Evolutionary conservation across 2,888 invertebrate genomes (phyloP), one percentile per base, ranked within the genome.

Genomic region (Aethes cnicana): DNA sequence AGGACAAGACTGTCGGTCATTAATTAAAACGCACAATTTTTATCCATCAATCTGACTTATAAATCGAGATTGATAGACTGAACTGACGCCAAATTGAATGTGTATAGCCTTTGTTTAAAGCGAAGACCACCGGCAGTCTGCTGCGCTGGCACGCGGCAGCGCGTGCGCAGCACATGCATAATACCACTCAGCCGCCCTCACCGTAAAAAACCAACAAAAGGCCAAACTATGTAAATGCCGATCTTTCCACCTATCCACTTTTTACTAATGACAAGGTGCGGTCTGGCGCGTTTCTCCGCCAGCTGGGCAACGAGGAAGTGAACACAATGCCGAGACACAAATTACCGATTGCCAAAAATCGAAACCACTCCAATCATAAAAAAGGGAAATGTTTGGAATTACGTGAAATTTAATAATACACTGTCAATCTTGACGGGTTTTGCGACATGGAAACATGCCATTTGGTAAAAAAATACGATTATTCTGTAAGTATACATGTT

Each of bases 291-390:
- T 84, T 84, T 84, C 83, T 61, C 80, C 71, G 77, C 67, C 87
- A 88, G 84, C 74, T 87, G 88, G 76, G 56, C 63, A 58, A 81
- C 68, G 74, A 81, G 84, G 82, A 86, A 84, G 83, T 80, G 66
- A 61, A 55, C 65, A 78, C 76, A 82, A 79, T 72, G 66, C 66
- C 61, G 46, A 56, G 58, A 67, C 69, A 66, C 65, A 72, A 80
- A 80, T 81, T 77, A 70, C 66, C 61, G 61, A 77, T 80, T 75
- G 76, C 75, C 77, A 73, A 85, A 81, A 81, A 76, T 78, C 63
- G 67, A 70, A 72, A 77, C 67, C 67, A 50, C 62, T 66, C 56
- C 56, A 56, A 65, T 67, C 68, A 68, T 66, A 68, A 62, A 66
- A 64, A n/a, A n/a, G n/a, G n/a, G 39, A 56, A 64, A 63, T 58